These are phyloP conservation scores for Ashinkailepas kermadecensis DNA, from an alignment of 2,888 invertebrate species.

Conservation along the genomic window DNA sequence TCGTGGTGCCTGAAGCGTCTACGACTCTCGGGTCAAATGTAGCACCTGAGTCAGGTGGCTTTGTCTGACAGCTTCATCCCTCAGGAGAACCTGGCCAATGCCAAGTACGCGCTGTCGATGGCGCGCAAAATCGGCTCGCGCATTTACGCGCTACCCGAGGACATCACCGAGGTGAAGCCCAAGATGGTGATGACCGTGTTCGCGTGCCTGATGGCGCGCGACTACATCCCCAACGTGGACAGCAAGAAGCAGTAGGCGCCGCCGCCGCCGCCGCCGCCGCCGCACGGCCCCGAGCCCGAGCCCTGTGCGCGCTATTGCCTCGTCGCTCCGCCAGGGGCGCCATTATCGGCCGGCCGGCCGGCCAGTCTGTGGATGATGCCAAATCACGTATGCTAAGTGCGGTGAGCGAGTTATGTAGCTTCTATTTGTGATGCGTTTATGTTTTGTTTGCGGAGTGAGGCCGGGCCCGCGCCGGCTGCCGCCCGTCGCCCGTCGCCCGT, in stretches of 20 bases:
- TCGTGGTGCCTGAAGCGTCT: too few species aligned
- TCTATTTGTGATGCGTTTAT: constrained; percentile 18
- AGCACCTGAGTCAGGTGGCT: too few species aligned
- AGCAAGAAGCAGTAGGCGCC: constrained; percentile 32
- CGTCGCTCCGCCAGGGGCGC: background rate
- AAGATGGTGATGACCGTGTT: constrained; percentile 99
- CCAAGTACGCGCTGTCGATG: constrained; percentile 98
- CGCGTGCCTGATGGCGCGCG: constrained; percentile 96
- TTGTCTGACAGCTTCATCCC: constrained; percentile 36
- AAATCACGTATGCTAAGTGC: background rate
- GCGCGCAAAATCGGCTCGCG: constrained; percentile 95
- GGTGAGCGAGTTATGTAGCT: constrained; percentile 8
- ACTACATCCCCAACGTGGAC: constrained; percentile 86
- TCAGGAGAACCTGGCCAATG: constrained; percentile 89
- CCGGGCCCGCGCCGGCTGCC: background rate
- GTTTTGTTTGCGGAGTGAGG: background rate
- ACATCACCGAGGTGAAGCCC: constrained; percentile 94
- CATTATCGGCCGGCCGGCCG: background rate
- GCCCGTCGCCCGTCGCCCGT: too few species aligned
- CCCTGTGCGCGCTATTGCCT: background rate
- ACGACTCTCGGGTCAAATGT: too few species aligned
- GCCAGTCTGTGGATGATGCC: constrained; percentile 1
- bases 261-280: background rate
- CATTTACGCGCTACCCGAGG: constrained; percentile 96
- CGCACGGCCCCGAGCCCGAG: too few species aligned